Percentiles rank a stretch among this genome's conserved stretches.
These are phyloP conservation scores for Orthochromis indermauri DNA, from an alignment of 2,113 vertebrate genomes.

Conservation along the genomic window DNA sequence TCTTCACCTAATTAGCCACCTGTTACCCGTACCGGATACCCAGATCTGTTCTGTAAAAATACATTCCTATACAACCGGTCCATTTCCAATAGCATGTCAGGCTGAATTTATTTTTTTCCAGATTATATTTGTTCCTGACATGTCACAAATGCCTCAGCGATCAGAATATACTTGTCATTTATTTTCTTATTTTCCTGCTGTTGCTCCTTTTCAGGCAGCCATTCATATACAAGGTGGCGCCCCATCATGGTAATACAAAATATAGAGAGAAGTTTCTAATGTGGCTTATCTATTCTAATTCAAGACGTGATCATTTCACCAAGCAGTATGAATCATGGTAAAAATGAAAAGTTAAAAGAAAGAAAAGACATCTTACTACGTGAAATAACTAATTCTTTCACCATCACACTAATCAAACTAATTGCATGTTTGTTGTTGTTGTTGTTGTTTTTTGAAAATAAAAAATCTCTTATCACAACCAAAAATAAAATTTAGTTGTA, in stretches of 20 bases:
- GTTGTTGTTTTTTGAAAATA: not conserved
- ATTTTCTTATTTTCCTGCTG: not conserved
- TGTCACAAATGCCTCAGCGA: not conserved
- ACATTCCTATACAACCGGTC: not conserved
- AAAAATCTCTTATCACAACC: not conserved
- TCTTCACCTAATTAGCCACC: not conserved
- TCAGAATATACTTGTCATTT: not conserved
- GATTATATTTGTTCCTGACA: not conserved
- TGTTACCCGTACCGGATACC: not conserved
- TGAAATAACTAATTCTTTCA: not conserved
- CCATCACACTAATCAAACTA: not conserved
- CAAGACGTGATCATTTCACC: not conserved
- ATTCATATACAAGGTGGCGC: not conserved
- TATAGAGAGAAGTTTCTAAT: not conserved
- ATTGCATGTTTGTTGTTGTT: not conserved
- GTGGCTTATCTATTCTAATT: not conserved
- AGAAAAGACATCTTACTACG: not conserved
- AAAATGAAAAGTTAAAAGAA: not conserved
- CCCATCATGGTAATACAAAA: not conserved
- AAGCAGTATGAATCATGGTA: not conserved
- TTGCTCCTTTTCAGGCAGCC: not conserved
- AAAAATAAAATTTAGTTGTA: not conserved
- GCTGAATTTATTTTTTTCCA: not conserved
- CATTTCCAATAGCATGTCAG: not conserved
- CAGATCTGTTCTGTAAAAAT: not conserved